Evolutionary conservation across 2,113 vertebrate species (phyloP).

Genomic region (Cheirogaleus medius): DNA sequence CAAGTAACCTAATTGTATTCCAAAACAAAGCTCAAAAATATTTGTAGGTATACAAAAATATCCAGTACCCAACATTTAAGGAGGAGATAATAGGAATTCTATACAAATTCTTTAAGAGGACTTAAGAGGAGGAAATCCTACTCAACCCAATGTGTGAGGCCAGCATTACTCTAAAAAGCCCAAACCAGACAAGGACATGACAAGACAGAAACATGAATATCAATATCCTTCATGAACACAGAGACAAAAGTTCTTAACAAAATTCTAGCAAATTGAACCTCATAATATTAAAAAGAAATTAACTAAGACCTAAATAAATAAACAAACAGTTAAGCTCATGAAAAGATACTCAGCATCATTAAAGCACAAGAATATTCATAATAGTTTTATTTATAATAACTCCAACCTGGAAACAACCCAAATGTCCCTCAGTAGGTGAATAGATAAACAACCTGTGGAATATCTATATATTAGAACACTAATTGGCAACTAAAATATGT

Average conservation of each 20-base stretch:
- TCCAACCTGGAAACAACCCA: background rate
- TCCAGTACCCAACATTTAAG: background rate
- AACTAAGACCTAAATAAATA: background rate
- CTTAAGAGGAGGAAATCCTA: background rate
- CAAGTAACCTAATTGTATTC: background rate
- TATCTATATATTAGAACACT: background rate
- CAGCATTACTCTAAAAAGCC: background rate
- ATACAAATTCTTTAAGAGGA: background rate
- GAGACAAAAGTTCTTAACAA: background rate
- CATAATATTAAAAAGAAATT: background rate
- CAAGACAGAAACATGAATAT: background rate
- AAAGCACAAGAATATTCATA: background rate
- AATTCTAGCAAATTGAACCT: background rate
- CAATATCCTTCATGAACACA: background rate
- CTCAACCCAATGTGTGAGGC: background rate
- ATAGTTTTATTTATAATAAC: background rate
- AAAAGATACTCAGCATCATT: background rate
- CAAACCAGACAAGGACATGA: background rate
- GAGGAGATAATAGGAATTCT: background rate
- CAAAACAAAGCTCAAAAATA: background rate
- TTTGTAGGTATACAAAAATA: background rate
- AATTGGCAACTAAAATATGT: background rate
- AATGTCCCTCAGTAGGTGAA: background rate
- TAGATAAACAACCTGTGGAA: background rate
- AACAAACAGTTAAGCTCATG: background rate